phyloP scores from a whole-genome alignment of 2,888 invertebrate genomes.

The Oasisia sp. region DNA sequence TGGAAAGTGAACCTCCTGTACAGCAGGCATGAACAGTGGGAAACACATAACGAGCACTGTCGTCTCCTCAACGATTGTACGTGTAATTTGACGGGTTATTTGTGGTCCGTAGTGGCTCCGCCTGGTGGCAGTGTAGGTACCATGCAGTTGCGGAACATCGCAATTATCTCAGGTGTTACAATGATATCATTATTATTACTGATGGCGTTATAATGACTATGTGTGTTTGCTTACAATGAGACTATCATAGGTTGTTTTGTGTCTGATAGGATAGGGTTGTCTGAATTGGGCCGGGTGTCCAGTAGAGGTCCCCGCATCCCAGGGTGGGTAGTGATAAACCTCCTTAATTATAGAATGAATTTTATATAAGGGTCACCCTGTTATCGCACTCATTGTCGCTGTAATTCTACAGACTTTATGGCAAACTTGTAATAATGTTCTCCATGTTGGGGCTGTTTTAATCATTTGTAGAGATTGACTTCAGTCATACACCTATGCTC shows the following conservation, averaged over 20 bases:
- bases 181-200: conserved; percentile 12
- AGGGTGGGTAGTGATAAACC: not conserved
- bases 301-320: not conserved
- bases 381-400: not conserved
- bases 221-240: conserved; percentile 1
- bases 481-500: not conserved
- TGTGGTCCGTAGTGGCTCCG: not conserved
- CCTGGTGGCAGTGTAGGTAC: not conserved
- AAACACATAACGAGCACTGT: not conserved
- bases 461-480: not conserved
- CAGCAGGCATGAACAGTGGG: not conserved
- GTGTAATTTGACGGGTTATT: conserved; percentile 13
- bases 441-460: not conserved
- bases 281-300: not conserved
- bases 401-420: not conserved
- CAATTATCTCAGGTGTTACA: conserved; percentile 17
- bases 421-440: not conserved
- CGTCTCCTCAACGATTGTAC: not conserved
- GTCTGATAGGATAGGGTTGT: not conserved
- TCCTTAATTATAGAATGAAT: not conserved
- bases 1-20: conserved; percentile 31
- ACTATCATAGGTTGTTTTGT: not conserved
- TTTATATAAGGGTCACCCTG: not conserved
- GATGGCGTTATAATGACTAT: not conserved
- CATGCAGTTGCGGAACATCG: not conserved